A percentile compares a stretch with the other conserved stretches of the same genome.
Evolutionary conservation across 2,888 invertebrate genomes (phyloP).

Genomic region (Sphaeridia pumilis): DNA sequence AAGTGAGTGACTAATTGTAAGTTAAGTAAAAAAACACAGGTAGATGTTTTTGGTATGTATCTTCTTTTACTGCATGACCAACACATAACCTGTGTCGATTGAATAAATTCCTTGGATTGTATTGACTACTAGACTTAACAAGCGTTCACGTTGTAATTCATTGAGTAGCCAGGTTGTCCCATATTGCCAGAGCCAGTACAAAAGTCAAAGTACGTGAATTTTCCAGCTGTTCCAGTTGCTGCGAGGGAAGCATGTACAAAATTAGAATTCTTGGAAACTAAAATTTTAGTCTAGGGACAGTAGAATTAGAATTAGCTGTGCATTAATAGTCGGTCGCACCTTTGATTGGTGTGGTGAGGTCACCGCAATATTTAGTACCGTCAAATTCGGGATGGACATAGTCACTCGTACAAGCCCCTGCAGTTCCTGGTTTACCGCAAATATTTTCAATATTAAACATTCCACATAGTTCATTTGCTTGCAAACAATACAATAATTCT

Average conservation of each 20-base stretch:
- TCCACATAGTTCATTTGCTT: background rate
- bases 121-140: background rate
- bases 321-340: background rate
- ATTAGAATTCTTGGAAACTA: no score
- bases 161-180: background rate
- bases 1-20: no score
- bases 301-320: background rate
- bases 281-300: no score
- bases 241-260: no score
- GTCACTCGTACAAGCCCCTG: slow-evolving; percentile 22
- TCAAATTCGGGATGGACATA: slow-evolving; percentile 17
- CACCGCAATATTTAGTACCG: slow-evolving; percentile 26
- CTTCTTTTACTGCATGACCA: no score
- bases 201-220: background rate
- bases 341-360: slow-evolving; percentile 13
- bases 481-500: background rate
- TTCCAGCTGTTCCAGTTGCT: background rate
- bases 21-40: no score
- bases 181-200: background rate
- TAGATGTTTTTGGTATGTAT: no score
- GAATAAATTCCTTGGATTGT: no score
- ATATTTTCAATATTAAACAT: background rate
- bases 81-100: no score
- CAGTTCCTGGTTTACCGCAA: slow-evolving; percentile 19
- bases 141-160: background rate